A percentile compares a stretch with the other conserved stretches of the same genome.
Conservation (phyloP, 2,888 invertebrate species). For the Harpalus rufipes region DNA sequence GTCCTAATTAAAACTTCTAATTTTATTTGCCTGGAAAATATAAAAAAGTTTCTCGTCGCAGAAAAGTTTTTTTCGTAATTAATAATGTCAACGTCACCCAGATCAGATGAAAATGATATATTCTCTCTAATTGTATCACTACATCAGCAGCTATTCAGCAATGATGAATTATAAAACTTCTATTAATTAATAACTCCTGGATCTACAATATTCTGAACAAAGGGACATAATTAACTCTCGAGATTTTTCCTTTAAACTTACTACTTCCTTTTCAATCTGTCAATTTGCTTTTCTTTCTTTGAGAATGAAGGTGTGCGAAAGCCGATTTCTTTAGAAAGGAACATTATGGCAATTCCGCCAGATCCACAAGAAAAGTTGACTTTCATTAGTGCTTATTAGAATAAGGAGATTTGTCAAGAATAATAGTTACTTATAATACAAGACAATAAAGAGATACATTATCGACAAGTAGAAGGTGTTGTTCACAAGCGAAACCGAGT, state of each 20-base stretch:
- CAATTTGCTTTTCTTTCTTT: constrained; percentile 35
- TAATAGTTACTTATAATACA: too few relatives aligned
- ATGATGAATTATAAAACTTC: constrained; percentile 32
- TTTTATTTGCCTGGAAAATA: neutral
- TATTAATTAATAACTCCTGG: constrained; percentile 30
- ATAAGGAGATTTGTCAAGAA: neutral
- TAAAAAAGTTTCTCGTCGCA: neutral
- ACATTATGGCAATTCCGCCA: constrained; percentile 8
- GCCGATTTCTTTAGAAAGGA: neutral
- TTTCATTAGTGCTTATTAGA: neutral
- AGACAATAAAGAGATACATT: too few relatives aligned
- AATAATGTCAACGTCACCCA: constrained; percentile 24
- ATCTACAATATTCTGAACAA: constrained; percentile 30
- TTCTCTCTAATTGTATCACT: constrained; percentile 29
- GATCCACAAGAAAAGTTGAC: neutral
- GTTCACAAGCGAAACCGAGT: too few relatives aligned
- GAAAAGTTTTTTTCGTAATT: constrained; percentile 13
- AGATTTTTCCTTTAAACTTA: constrained; percentile 30
- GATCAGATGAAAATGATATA: constrained; percentile 22
- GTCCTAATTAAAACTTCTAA: neutral
- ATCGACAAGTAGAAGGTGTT: too few relatives aligned
- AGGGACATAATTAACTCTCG: constrained; percentile 20
- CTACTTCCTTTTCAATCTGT: constrained; percentile 21
- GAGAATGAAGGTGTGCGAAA: constrained; percentile 12
- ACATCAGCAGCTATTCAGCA: constrained; percentile 37